A percentile compares a stretch with the other conserved stretches of the same genome.
Conservation (phyloP, 1,140 invertebrate genomes). For the Drosophila kanapiae region DNA sequence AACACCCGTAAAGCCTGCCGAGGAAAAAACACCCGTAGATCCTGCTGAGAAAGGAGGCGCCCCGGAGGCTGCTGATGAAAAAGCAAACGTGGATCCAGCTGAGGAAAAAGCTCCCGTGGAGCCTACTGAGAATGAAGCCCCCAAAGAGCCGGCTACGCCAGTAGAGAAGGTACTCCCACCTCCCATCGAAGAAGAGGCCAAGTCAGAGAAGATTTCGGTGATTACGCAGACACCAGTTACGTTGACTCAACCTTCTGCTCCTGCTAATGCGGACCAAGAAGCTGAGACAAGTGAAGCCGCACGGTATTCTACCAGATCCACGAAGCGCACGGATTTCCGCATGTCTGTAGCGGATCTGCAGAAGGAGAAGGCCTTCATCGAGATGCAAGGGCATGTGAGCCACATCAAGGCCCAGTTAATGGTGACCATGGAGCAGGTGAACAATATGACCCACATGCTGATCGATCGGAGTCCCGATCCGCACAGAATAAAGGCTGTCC, state of each 20-base stretch:
- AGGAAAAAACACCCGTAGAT: too few relatives aligned
- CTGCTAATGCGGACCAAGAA: neutral
- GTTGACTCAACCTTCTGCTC: too few relatives aligned
- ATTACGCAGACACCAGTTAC: neutral
- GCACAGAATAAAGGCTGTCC: slow-evolving; percentile 45
- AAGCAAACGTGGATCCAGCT: too few relatives aligned
- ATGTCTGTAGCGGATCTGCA: slow-evolving; percentile 47
- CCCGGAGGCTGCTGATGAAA: too few relatives aligned
- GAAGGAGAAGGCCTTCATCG: slow-evolving; percentile 55
- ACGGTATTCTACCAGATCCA: too few relatives aligned
- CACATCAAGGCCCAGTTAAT: slow-evolving; percentile 52
- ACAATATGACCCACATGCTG: slow-evolving; percentile 65
- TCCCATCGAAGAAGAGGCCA: neutral
- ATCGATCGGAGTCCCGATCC: slow-evolving; percentile 57
- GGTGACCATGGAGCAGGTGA: slow-evolving; percentile 70
- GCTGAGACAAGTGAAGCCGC: neutral
- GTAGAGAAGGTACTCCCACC: slow-evolving; percentile 4
- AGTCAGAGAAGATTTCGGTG: neutral
- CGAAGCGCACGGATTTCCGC: slow-evolving; percentile 33
- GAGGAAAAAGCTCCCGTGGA: slow-evolving; percentile 37
- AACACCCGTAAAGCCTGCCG: too few relatives aligned
- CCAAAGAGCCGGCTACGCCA: neutral
- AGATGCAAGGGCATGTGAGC: slow-evolving; percentile 27
- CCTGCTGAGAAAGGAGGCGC: too few relatives aligned
- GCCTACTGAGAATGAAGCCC: neutral